Percentiles rank a stretch among this genome's conserved stretches.
These are phyloP conservation scores for Orthonychiurus folsomi DNA, from an alignment of 2,888 invertebrate genomes.

Conservation along the genomic window DNA sequence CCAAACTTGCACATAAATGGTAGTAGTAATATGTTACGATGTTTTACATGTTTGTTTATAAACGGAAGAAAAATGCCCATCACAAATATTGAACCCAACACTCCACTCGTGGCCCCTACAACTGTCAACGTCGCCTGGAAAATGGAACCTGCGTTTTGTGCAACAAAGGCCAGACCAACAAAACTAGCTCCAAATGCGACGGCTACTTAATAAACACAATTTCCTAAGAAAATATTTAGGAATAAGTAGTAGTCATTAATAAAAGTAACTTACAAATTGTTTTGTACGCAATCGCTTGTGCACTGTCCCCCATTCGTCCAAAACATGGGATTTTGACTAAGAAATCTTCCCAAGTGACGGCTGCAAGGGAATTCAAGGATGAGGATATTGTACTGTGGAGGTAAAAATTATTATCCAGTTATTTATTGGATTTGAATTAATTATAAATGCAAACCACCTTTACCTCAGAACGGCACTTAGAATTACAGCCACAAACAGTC, in stretches of 20 bases:
- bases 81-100: slow-evolving; percentile 23
- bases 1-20: no score
- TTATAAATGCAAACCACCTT: slow-evolving; percentile 1
- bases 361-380: slow-evolving; percentile 43
- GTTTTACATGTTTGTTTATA: slow-evolving; percentile 20
- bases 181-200: slow-evolving; percentile 26
- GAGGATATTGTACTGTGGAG: slow-evolving; percentile 34
- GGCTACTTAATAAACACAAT: slow-evolving; percentile 15
- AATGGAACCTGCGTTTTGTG: slow-evolving; percentile 31
- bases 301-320: slow-evolving; percentile 47
- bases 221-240: slow-evolving; percentile 3
- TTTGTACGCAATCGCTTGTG: slow-evolving; percentile 57
- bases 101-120: slow-evolving; percentile 18
- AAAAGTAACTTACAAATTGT: slow-evolving; percentile 52
- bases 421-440: no score
- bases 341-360: slow-evolving; percentile 83
- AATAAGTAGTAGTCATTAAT: slow-evolving; percentile 2
- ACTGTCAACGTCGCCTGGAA: slow-evolving; percentile 25
- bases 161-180: slow-evolving; percentile 33
- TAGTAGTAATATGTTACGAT: no score
- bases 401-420: no score
- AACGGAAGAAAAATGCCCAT: slow-evolving; percentile 25
- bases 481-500: slow-evolving; percentile 32
- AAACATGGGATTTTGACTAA: slow-evolving; percentile 58
- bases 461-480: slow-evolving; percentile 37